Base-by-base conservation (phyloP, 64 coral and sea anemone genomes). In the Trachythela sp. region DNA sequence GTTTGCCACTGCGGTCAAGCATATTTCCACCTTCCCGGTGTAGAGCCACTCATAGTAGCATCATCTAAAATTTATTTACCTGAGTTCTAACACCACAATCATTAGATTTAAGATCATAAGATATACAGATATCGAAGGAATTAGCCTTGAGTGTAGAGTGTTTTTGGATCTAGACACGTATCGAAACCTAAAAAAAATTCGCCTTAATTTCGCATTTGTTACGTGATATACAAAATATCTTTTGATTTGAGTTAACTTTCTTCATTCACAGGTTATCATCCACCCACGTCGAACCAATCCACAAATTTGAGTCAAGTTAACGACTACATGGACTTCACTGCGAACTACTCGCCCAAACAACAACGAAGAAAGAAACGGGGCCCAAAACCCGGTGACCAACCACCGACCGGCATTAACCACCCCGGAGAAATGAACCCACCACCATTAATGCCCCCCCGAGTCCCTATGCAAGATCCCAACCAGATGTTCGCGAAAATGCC, bases 401-500 rank as follows among this genome's bases (percentile, higher is more conserved):
- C 75, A 2, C 75, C 30, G 34, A 35, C 30, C 13, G 75, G 31
- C 30, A 30, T 35, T 2, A 39, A 80, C 37, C 75, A 37, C 30
- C 33, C 1, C 37, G 75, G 75, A 35, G 75, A 35, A 29, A 39
- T 80, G 75, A 80, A 37, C 33, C 75, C 75, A 18, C 13, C 75
- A 80, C 75, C 56, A n/a, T 64, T 64, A 6, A 64, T 64, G 26
- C 56, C 0, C 8, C 56, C 75, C 4, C 75, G 75, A 80, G 75
- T 80, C 13, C 75, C 75, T 1, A 80, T 80, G 75, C 75, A 80
- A 38, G 75, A 80, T 80, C 75, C 75, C 27, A 80, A 80, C 33
- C 75, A 80, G 30, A 80, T 80, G 75, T 80, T 80, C 20, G 75
- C 75, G 17, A 80, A 80, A 39, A 80, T 80, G 75, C 75, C 75